phyloP scores from a whole-genome alignment of 2,113 vertebrate species.

The Oncorhynchus kisutch region DNA sequence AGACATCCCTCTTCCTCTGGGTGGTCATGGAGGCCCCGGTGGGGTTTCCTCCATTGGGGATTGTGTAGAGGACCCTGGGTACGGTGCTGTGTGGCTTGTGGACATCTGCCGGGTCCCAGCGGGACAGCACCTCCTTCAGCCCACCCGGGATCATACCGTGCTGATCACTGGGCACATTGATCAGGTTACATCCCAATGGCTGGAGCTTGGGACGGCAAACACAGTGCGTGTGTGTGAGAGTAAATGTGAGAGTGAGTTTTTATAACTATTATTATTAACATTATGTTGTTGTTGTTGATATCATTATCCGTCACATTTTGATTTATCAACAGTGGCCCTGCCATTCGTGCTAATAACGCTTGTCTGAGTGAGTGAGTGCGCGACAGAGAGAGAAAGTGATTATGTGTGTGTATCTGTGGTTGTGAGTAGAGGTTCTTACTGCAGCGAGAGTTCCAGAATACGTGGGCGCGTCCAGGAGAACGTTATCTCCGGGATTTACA shows the following conservation, averaged over 20 bases:
- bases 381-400: not conserved
- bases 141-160: slow-evolving; percentile 85
- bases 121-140: slow-evolving; percentile 80
- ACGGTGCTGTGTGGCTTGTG: slow-evolving; percentile 58
- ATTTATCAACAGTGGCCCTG: not conserved
- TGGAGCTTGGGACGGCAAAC: slow-evolving; percentile 72
- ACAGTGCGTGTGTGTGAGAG: not conserved
- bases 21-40: slow-evolving; percentile 84
- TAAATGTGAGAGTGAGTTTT: not conserved
- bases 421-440: slow-evolving; percentile 66
- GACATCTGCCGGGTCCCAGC: slow-evolving; percentile 81
- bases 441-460: slow-evolving; percentile 86
- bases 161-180: slow-evolving; percentile 85
- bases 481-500: slow-evolving; percentile 85
- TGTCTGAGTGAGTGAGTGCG: not conserved
- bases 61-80: slow-evolving; percentile 88
- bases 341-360: not conserved
- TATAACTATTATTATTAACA: not conserved
- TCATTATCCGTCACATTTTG: not conserved
- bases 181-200: slow-evolving; percentile 87
- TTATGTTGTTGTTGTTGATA: not conserved
- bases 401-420: not conserved
- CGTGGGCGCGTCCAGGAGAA: slow-evolving; percentile 85
- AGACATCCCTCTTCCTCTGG: slow-evolving; percentile 86
- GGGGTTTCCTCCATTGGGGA: slow-evolving; percentile 94